Conservation (phyloP, 2,113 vertebrate genomes). For the Typhlomys cinereus region DNA sequence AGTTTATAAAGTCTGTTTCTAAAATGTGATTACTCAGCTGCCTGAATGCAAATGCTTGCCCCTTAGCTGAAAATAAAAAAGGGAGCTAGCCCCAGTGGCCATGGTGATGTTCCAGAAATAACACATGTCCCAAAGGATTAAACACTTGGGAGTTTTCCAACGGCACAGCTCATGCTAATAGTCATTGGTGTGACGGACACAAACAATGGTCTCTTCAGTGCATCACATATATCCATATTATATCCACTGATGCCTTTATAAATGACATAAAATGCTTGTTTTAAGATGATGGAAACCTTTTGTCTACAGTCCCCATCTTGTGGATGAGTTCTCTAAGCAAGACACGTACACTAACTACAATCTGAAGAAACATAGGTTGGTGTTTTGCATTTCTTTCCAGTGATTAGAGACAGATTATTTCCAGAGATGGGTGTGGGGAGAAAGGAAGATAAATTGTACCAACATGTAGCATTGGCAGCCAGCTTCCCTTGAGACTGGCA, state of each 20-base stretch:
- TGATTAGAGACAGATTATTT: neutral
- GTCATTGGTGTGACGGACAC: neutral
- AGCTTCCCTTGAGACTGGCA: neutral
- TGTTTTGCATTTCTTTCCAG: neutral
- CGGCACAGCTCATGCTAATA: neutral
- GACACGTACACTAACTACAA: neutral
- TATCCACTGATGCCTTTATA: neutral
- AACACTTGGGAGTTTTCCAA: neutral
- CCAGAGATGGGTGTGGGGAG: neutral
- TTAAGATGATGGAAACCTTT: neutral
- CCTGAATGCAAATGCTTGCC: conserved; percentile 12
- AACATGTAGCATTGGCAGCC: accelerated
- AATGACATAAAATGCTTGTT: neutral
- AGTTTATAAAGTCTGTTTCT: conserved; percentile 34
- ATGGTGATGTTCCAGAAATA: conserved; percentile 5
- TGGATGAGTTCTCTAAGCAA: neutral
- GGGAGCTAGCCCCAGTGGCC: neutral
- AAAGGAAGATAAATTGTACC: neutral
- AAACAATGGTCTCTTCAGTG: neutral
- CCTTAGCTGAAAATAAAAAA: conserved; percentile 19
- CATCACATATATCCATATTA: neutral
- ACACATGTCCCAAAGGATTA: neutral
- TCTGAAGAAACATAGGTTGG: neutral
- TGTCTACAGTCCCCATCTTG: neutral
- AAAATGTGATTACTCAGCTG: conserved; percentile 51